These are phyloP conservation scores for Melanargia galathea DNA, from an alignment of 2,888 invertebrate species.

Conservation along the genomic window DNA sequence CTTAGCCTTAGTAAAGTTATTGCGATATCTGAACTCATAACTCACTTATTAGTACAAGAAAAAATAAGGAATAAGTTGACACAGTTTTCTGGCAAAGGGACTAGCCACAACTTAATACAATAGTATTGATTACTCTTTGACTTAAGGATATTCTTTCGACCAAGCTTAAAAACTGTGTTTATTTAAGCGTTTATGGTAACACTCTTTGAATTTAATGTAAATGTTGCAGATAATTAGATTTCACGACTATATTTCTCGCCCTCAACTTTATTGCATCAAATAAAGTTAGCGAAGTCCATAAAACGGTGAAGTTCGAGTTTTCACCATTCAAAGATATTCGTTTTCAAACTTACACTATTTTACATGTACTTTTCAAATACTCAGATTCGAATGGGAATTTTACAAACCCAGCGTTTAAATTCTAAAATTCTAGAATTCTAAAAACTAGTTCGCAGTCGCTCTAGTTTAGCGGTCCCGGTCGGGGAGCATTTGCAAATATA, in stretches of 20 bases:
- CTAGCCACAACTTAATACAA: too few relatives aligned
- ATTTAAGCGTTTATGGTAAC: conserved; percentile 4
- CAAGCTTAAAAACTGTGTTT: conserved; percentile 1
- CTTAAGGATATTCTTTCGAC: not conserved
- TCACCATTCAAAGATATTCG: conserved; percentile 19
- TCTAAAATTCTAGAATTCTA: conserved; percentile 4
- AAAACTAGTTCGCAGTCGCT: conserved; percentile 22
- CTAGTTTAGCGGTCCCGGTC: conserved; percentile 17
- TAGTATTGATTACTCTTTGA: too few relatives aligned
- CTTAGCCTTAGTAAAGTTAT: conserved; percentile 1
- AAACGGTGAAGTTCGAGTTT: conserved; percentile 17
- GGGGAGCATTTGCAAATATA: conserved; percentile 27
- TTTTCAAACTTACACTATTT: conserved; percentile 20
- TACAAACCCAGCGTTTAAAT: conserved; percentile 19
- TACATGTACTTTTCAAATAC: conserved; percentile 24
- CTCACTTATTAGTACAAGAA: too few relatives aligned
- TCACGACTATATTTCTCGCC: conserved; percentile 12
- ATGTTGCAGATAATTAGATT: conserved; percentile 19
- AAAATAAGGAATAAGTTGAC: too few relatives aligned
- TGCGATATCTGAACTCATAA: too few relatives aligned
- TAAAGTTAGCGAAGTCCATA: conserved; percentile 18
- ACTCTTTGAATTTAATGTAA: conserved; percentile 14
- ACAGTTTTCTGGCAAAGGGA: too few relatives aligned
- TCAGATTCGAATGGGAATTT: conserved; percentile 19
- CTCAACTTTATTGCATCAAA: conserved; percentile 14